Conservation (phyloP, 2,113 vertebrate genomes). For the Chaetura pelagica region DNA sequence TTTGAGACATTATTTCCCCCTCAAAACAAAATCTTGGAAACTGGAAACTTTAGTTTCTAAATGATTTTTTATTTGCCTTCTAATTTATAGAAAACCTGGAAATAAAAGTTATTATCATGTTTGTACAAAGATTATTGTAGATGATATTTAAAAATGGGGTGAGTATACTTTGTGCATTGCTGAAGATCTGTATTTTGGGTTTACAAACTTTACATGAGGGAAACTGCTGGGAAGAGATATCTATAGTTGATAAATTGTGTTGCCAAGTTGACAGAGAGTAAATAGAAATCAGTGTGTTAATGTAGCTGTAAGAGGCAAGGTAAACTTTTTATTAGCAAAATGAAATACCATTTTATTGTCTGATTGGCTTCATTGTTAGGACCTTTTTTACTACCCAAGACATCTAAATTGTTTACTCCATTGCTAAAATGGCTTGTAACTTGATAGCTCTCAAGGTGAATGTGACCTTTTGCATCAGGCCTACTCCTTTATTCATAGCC, state of each 20-base stretch:
- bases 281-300: neutral
- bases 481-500: conserved; percentile 33
- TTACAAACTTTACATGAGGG: neutral
- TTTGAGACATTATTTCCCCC: neutral
- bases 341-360: neutral
- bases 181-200: neutral
- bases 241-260: neutral
- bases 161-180: neutral
- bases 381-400: neutral
- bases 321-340: neutral
- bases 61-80: neutral
- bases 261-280: neutral
- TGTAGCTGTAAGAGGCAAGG: neutral
- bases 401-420: neutral
- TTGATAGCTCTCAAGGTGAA: conserved; percentile 55
- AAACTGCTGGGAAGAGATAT: neutral
- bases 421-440: neutral
- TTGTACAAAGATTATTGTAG: neutral
- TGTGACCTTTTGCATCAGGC: conserved; percentile 12
- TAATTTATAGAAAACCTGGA: neutral
- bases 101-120: neutral
- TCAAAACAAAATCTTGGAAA: neutral
- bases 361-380: neutral
- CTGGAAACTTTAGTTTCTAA: neutral
- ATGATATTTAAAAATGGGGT: neutral